Percentiles rank a stretch among this genome's conserved stretches.
These are phyloP conservation scores for Melanchra persicariae DNA, from an alignment of 2,888 invertebrate species.

Conservation along the genomic window DNA sequence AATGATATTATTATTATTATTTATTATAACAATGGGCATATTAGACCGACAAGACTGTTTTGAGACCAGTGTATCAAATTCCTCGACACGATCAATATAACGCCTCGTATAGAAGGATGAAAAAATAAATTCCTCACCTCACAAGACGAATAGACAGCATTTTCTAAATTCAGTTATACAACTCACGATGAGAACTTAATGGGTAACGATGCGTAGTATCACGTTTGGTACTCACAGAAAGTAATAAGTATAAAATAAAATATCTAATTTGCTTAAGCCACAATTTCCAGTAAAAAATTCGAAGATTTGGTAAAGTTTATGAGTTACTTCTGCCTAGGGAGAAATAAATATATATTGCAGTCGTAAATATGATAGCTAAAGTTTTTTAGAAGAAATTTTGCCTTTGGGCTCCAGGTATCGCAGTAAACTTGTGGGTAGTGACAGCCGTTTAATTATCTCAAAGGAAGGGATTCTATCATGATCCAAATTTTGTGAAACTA, in stretches of 20 bases:
- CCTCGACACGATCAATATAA: neutral
- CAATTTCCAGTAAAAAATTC: neutral
- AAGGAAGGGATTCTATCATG: too few species aligned
- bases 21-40: too few species aligned
- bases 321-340: conserved; percentile 30
- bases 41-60: too few species aligned
- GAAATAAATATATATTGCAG: conserved; percentile 34
- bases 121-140: conserved; percentile 16
- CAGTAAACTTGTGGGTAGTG: neutral
- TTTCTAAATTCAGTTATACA: neutral
- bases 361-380: conserved; percentile 44
- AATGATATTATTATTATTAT: too few species aligned
- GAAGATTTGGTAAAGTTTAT: conserved; percentile 17
- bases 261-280: neutral
- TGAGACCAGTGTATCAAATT: neutral
- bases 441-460: too few species aligned
- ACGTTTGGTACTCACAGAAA: too few species aligned
- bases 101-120: neutral
- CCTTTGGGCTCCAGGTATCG: neutral
- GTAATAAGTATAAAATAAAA: conserved; percentile 4
- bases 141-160: conserved; percentile 9
- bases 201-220: too few species aligned
- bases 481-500: too few species aligned
- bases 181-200: conserved; percentile 22
- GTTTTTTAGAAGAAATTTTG: conserved; percentile 20